A percentile compares a stretch with the other conserved stretches of the same genome.
Conservation (phyloP, 2,797 vertebrate species). For the Prunella strophiata region DNA sequence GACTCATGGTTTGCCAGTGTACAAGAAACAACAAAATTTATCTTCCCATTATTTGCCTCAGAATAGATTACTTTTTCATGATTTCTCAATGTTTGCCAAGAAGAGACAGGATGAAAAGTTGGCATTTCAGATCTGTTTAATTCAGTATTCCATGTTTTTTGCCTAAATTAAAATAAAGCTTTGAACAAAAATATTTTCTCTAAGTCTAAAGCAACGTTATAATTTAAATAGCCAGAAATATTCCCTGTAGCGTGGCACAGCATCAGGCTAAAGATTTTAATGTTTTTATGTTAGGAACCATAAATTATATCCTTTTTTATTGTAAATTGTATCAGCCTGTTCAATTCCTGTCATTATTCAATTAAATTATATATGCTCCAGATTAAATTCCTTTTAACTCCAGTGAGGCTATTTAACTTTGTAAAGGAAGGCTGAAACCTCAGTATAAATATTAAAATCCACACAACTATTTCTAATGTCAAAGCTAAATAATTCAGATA, state of each 20-base stretch:
- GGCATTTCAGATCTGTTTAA: neutral
- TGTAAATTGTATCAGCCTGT: neutral
- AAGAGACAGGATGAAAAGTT: neutral
- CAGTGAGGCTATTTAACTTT: neutral
- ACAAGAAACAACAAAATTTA: neutral
- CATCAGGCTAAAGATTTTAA: neutral
- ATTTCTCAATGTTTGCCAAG: neutral
- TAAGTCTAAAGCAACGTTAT: neutral
- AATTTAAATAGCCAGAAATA: neutral
- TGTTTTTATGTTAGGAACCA: neutral
- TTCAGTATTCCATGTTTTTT: neutral
- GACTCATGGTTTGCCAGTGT: neutral
- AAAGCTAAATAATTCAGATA: neutral
- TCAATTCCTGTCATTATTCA: neutral
- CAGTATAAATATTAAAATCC: neutral
- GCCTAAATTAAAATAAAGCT: neutral
- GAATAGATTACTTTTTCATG: neutral
- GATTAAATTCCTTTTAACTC: neutral
- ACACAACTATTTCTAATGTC: neutral
- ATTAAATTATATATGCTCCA: neutral
- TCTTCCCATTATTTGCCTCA: neutral
- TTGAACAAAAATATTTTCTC: neutral
- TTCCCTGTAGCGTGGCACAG: neutral
- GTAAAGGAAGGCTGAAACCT: neutral
- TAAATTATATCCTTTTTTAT: neutral